These are phyloP conservation scores for Acronicta leporina DNA, from an alignment of 2,888 invertebrate genomes.

Conservation along the genomic window DNA sequence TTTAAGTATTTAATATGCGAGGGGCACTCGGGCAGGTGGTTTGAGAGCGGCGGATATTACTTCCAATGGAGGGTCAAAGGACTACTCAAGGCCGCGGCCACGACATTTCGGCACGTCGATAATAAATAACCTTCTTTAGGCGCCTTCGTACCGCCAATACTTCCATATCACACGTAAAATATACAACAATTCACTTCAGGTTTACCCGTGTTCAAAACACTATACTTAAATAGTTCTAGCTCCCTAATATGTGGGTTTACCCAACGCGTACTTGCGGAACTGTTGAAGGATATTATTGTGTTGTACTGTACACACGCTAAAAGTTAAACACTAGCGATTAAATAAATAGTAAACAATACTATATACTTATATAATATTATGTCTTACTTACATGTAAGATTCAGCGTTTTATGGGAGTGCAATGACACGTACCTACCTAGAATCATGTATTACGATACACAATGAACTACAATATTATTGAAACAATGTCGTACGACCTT, in stretches of 20 bases:
- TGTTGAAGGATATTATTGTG: conserved; percentile 27
- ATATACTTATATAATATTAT: not conserved
- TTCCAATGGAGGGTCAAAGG: conserved; percentile 81
- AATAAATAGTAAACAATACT: conserved; percentile 12
- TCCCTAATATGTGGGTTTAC: conserved; percentile 18
- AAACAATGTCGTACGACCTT: conserved; percentile 40
- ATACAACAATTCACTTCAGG: conserved; percentile 19
- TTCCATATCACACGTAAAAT: conserved; percentile 31
- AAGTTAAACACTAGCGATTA: conserved; percentile 18
- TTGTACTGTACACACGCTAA: conserved; percentile 9
- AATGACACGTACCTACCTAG: conserved; percentile 37
- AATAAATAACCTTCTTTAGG: conserved; percentile 75
- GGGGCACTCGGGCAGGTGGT: conserved; percentile 81
- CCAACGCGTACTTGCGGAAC: conserved; percentile 20
- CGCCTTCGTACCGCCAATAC: conserved; percentile 62
- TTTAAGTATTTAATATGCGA: conserved; percentile 59
- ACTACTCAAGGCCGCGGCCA: conserved; percentile 80
- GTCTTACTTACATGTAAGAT: conserved; percentile 30
- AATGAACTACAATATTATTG: conserved; percentile 32
- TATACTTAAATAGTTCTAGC: conserved; percentile 13
- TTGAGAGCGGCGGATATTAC: conserved; percentile 69
- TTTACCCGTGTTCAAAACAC: conserved; percentile 17
- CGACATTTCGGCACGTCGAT: conserved; percentile 78
- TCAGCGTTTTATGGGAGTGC: conserved; percentile 42
- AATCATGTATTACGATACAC: conserved; percentile 42